These are phyloP conservation scores for Spilosoma lubricipeda DNA, from an alignment of 2,888 invertebrate genomes.

Conservation along the genomic window DNA sequence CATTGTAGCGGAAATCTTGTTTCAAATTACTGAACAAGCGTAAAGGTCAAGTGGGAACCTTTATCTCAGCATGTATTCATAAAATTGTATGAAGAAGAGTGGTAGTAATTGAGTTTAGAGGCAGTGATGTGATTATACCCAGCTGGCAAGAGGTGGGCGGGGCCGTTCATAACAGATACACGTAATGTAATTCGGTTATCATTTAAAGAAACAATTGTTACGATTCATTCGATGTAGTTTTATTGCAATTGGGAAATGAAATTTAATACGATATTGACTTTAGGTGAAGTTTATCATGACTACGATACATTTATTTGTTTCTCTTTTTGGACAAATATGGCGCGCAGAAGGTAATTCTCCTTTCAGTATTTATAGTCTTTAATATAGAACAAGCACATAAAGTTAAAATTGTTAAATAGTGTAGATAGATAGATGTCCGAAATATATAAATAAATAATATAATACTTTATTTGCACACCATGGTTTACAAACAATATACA, in stretches of 20 bases:
- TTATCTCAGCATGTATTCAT: conserved; percentile 1
- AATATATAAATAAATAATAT: too few relatives aligned
- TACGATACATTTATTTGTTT: too few relatives aligned
- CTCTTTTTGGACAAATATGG: too few relatives aligned
- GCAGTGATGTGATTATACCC: background rate
- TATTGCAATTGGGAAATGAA: background rate
- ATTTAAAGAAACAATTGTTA: background rate
- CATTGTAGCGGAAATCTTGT: conserved; percentile 22
- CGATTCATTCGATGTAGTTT: background rate
- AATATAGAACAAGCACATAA: too few relatives aligned
- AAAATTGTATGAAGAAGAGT: background rate
- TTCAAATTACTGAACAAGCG: background rate
- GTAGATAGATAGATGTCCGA: too few relatives aligned
- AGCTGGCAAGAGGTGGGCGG: background rate
- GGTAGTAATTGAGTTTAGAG: background rate
- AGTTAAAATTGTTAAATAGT: too few relatives aligned
- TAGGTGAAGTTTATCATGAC: background rate
- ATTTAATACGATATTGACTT: background rate
- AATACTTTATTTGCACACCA: too few relatives aligned
- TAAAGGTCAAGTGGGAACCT: conserved; percentile 10
- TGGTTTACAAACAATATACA: too few relatives aligned
- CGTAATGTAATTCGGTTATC: background rate
- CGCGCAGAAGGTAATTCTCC: too few relatives aligned
- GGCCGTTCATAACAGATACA: background rate
- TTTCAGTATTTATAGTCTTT: too few relatives aligned